Evolutionary conservation across 2,113 vertebrate genomes (phyloP).

Genomic region (Cochlearius cochlearius): DNA sequence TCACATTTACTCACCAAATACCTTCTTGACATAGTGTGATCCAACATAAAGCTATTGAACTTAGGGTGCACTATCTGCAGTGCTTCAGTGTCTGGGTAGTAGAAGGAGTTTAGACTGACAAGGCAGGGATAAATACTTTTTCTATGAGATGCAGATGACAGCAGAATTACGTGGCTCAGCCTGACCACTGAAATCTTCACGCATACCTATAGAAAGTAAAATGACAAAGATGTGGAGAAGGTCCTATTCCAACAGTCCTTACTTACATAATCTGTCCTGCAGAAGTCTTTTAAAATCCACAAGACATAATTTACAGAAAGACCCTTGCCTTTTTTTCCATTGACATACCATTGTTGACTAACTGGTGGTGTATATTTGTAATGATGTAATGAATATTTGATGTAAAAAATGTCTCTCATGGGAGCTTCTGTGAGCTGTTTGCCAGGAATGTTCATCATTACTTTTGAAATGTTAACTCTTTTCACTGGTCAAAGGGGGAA

Average conservation of each 20-base stretch:
- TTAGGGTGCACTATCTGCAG: background rate
- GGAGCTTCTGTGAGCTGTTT: background rate
- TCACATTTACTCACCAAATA: background rate
- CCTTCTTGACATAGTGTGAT: background rate
- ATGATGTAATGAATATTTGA: slow-evolving; percentile 9
- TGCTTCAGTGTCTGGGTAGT: background rate
- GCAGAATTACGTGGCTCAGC: background rate
- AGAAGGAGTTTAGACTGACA: background rate
- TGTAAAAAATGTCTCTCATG: background rate
- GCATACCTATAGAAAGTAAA: background rate
- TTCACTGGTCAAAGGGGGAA: background rate
- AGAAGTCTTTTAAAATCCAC: background rate
- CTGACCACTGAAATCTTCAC: background rate
- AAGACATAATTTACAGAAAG: background rate
- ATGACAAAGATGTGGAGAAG: background rate
- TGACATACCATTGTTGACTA: background rate
- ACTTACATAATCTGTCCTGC: background rate
- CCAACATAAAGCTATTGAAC: background rate
- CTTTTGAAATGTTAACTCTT: background rate
- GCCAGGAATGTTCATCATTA: background rate
- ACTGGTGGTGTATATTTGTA: background rate
- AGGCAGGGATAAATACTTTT: background rate
- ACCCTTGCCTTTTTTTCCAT: background rate
- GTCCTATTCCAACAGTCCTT: background rate
- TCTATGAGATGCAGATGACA: background rate